Base-by-base conservation (phyloP, 92 coral and sea anemone genomes). In the Epizoanthus scotinus region DNA sequence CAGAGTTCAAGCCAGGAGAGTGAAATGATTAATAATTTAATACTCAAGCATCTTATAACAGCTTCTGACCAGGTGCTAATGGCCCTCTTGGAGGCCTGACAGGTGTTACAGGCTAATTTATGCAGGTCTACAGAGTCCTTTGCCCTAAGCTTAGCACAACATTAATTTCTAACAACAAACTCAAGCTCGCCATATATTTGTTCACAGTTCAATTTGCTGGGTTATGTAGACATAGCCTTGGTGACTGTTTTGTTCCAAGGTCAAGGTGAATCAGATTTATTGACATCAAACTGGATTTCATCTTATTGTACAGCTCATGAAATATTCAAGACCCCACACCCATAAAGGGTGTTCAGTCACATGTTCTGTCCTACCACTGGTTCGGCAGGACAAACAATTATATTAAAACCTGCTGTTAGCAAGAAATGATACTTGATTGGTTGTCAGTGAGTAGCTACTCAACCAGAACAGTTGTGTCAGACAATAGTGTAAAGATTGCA, bases 21-120 rank as follows among this genome's bases (percentile, higher is more conserved):
- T 75, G 81, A 75, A 57, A 55, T 75, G 68, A 75, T 75, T 59
- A 40, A 75, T 75, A 75, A 75, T 75, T 75, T n/a, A 75, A 57
- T 38, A 58, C 69, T 59, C 29, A 75, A 75, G 81, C 81, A 27
- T 75, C 80, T 74, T 57, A 38, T 75, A 75, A 38, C 81, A 75
- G 81, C 81, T 38, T 75, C 29, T 21, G 56, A 52, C 81, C 81
- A 75, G 81, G 81, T 75, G 81, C 81, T 59, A 58, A 75, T 38
- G 9, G 56, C 34, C 12, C 52, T 15, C 56, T 58, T 20, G 21
- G 40, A 58, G 22, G 61, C 2, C 15, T 18, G 81, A 60, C 81
- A 75, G 81, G 81, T 75, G 81, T 24, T 75, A 20, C 40, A 56
- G 59, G 25, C 38, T 75, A 75, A 75, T 75, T 59, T 75, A 75